Percentiles rank a stretch among this genome's conserved stretches.
phyloP scores from a whole-genome alignment of 1,140 invertebrate genomes.

The Brevipalpus yothersi region DNA sequence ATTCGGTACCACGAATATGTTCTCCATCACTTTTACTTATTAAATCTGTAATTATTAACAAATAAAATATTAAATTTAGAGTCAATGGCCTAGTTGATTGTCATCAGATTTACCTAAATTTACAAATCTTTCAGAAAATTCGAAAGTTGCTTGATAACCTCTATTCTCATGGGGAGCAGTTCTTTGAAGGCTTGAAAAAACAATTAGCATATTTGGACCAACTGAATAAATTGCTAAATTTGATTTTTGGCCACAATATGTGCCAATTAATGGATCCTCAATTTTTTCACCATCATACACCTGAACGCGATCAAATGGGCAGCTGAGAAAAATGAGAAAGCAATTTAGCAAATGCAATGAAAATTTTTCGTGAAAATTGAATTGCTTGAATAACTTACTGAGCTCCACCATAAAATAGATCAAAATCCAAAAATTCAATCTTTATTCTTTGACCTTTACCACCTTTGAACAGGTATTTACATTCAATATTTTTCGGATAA shows the following conservation, averaged over 20 bases:
- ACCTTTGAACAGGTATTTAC: constrained; percentile 80
- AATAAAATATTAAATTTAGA: background rate
- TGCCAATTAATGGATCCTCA: constrained; percentile 65
- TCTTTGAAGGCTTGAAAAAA: constrained; percentile 62
- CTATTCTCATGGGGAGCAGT: constrained; percentile 75
- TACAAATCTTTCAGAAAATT: constrained; percentile 87
- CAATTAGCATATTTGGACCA: constrained; percentile 57
- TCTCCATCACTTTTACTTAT: constrained; percentile 69
- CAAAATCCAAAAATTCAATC: constrained; percentile 91
- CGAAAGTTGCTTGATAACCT: constrained; percentile 82
- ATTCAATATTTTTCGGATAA: constrained; percentile 82
- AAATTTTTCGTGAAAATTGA: background rate
- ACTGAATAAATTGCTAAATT: constrained; percentile 85
- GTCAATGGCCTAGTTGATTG: no score
- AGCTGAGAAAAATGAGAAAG: constrained; percentile 32
- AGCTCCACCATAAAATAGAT: constrained; percentile 89
- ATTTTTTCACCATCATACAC: constrained; percentile 78
- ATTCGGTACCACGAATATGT: constrained; percentile 81
- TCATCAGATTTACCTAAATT: constrained; percentile 45
- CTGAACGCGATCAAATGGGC: constrained; percentile 91
- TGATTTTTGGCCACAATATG: constrained; percentile 89
- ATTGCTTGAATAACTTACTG: constrained; percentile 45
- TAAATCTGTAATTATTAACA: constrained; percentile 46
- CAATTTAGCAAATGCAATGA: background rate
- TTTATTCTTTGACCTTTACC: constrained; percentile 64